Evolutionary conservation across 2,797 vertebrate species (phyloP), one percentile per base, ranked within the genome.

Genomic region (Chrysocyon brachyurus): DNA sequence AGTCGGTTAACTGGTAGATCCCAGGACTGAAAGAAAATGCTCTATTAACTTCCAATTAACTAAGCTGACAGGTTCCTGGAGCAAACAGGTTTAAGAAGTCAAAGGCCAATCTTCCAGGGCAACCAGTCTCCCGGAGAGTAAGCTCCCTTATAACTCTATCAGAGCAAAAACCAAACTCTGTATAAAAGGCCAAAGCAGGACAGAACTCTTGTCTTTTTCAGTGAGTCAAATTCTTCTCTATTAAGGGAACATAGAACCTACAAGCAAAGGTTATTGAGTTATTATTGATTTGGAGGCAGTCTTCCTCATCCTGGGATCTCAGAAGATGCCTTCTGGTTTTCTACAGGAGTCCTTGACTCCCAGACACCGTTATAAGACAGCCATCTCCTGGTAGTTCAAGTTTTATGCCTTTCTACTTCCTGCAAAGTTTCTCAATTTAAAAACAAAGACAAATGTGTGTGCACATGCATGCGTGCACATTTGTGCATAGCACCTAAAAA

Each of bases 61-160:
- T 93, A 64, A 54, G 22, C 11, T 82, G 77, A 77, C 24, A 87
- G 61, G 49, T 89, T 96, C 56, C 86, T 59, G 24, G 49, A 94
- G 26, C 72, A 93, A 92, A 87, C 12, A 91, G 6, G 28, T 93
- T 93, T 96, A 66, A 78, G 66, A 91, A 89, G 91, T 57, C 22
- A 73, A 95, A 94, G 22, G 6, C 46, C 31, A 57, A 36, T 36
- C 61, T 92, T 95, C 31, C 24, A 49, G 77, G 26, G 15, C 33
- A 92, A 63, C 33, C 72, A 87, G 33, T 2, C 21, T 90, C 57
- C 59, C 52, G 77, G 46, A 94, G 2, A 94, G 6, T 24, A 15
- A 72, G 31, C 31, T 2, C 22, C 49, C 40, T 81, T 81, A 52
- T n/a, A 24, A 84, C 61, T 77, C 52, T 56, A 46, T 61, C 49